Conservation (phyloP, 2,797 vertebrate species). For the Aselliscus stoliczkanus region DNA sequence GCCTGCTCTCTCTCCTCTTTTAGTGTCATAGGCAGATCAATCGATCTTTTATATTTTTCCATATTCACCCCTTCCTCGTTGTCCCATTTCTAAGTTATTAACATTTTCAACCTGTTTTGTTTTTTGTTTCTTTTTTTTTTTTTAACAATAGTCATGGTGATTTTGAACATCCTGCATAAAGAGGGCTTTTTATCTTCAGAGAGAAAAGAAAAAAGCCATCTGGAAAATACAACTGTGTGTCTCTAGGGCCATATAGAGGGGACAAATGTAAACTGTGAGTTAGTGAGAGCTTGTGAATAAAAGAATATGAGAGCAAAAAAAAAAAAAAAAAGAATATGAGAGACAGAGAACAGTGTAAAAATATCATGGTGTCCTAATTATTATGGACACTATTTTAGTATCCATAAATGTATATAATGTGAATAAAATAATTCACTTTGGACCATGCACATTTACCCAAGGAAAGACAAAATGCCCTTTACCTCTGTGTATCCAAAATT, state of each 20-base stretch:
- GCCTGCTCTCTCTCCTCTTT: fast-evolving
- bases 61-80: neutral
- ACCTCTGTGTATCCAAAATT: neutral
- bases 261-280: neutral
- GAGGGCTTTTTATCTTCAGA: neutral
- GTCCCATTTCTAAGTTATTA: neutral
- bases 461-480: neutral
- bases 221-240: neutral
- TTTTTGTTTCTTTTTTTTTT: neutral
- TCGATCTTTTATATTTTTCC: neutral
- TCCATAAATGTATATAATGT: neutral
- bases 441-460: neutral
- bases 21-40: neutral
- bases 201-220: neutral
- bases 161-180: neutral
- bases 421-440: neutral
- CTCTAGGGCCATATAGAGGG: neutral
- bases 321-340: neutral
- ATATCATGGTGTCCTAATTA: neutral
- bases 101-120: neutral
- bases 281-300: neutral
- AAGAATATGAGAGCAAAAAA: neutral
- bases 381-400: neutral
- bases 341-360: neutral
- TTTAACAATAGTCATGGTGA: neutral